phyloP scores from a whole-genome alignment of 2,888 invertebrate species.

The Helleia helle region DNA sequence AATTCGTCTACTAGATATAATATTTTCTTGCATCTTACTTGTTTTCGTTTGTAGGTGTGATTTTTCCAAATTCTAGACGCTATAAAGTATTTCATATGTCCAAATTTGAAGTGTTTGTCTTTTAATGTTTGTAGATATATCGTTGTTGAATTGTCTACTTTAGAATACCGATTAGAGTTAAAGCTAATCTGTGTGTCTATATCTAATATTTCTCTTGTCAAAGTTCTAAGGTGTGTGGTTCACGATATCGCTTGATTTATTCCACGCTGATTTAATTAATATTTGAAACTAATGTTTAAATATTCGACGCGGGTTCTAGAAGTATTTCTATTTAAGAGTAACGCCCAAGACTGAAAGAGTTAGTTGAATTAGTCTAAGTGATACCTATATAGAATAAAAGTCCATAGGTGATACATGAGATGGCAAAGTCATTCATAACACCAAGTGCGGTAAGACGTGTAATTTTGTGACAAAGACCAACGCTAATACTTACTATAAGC shows the following conservation, averaged over 20 bases:
- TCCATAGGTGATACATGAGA: slow-evolving; percentile 60
- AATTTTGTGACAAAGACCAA: slow-evolving; percentile 9
- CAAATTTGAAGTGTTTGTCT: slow-evolving; percentile 29
- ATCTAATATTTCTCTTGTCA: slow-evolving; percentile 25
- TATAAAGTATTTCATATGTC: slow-evolving; percentile 26
- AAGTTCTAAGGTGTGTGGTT: slow-evolving; percentile 31
- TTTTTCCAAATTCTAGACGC: slow-evolving; percentile 50
- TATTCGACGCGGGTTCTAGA: slow-evolving; percentile 70
- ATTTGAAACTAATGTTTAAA: slow-evolving; percentile 32
- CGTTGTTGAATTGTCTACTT: slow-evolving; percentile 30
- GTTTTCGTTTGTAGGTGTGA: slow-evolving; percentile 49
- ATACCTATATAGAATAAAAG: slow-evolving; percentile 70
- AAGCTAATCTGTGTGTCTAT: slow-evolving; percentile 30
- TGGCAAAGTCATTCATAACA: slow-evolving; percentile 19
- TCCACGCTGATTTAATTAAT: slow-evolving; percentile 32
- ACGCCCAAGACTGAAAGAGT: slow-evolving; percentile 73
- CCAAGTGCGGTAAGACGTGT: slow-evolving; percentile 9
- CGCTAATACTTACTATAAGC: too few species aligned
- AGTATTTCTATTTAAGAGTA: slow-evolving; percentile 71
- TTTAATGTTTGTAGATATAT: slow-evolving; percentile 30
- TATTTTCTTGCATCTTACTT: slow-evolving; percentile 42
- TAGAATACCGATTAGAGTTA: slow-evolving; percentile 27
- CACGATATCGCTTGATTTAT: slow-evolving; percentile 30
- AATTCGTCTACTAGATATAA: slow-evolving; percentile 59
- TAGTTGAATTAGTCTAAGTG: slow-evolving; percentile 68